Conservation (phyloP, 2,113 vertebrate species). For the Psophia crepitans region DNA sequence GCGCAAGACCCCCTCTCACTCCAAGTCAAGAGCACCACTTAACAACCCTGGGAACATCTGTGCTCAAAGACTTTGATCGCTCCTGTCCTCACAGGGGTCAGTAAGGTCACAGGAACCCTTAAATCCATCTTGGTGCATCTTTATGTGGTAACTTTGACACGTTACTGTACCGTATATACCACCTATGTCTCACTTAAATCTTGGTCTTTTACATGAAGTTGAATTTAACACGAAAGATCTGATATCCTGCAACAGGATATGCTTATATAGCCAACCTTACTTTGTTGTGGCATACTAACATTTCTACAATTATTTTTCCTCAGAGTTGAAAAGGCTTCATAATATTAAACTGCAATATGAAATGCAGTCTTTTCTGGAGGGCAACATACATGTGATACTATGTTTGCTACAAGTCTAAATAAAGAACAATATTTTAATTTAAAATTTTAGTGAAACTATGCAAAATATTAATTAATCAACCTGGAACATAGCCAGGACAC, state of each 20-base stretch:
- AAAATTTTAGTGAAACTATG: background rate
- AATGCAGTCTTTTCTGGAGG: background rate
- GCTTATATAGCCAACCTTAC: background rate
- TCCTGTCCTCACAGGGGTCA: background rate
- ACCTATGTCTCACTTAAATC: background rate
- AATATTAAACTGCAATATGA: background rate
- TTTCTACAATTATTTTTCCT: background rate
- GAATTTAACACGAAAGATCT: background rate
- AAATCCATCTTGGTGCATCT: background rate
- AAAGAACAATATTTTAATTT: background rate
- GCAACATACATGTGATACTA: background rate
- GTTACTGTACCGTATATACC: background rate
- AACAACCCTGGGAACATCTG: background rate
- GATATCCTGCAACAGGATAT: background rate
- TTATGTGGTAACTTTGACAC: background rate
- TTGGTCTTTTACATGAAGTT: background rate
- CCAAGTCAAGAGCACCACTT: background rate
- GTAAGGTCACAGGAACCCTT: background rate
- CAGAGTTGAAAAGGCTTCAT: background rate
- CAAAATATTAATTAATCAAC: slow-evolving; percentile 4
- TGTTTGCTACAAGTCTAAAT: background rate
- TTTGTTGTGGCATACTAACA: background rate
- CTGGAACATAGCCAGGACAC: background rate
- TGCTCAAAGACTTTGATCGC: background rate
- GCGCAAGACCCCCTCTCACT: background rate